Percentiles rank a stretch among this genome's conserved stretches.
Conservation (phyloP, 1,140 invertebrate genomes). For the Zaprionus kolodkinae region DNA sequence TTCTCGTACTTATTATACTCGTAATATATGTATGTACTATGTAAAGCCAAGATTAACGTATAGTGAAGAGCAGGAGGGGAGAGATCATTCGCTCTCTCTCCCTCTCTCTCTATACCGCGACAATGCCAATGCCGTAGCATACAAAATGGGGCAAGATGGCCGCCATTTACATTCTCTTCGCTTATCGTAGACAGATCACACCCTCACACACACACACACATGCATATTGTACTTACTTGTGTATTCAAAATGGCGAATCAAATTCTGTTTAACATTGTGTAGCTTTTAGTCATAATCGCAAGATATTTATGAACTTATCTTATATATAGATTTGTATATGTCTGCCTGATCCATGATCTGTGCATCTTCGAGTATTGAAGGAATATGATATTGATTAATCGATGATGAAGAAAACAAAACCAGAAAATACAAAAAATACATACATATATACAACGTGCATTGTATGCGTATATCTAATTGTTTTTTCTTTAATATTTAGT, state of each 20-base stretch:
- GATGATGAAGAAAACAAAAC: not conserved
- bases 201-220: slow-evolving; percentile 15
- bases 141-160: not conserved
- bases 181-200: slow-evolving; percentile 2
- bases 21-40: not conserved
- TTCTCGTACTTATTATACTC: slow-evolving; percentile 7
- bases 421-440: slow-evolving; percentile 9
- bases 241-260: slow-evolving; percentile 47
- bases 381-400: slow-evolving; percentile 1
- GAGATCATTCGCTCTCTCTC: not conserved
- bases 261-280: slow-evolving; percentile 50
- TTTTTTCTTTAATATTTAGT: slow-evolving; percentile 75
- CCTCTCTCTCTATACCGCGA: not conserved
- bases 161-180: not conserved
- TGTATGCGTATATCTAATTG: slow-evolving; percentile 51
- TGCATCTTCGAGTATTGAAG: not conserved
- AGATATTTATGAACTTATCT: slow-evolving; percentile 2
- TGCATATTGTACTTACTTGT: slow-evolving; percentile 13
- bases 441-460: slow-evolving; percentile 23
- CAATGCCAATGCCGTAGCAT: not conserved
- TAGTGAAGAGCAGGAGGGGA: slow-evolving; percentile 5
- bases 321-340: slow-evolving; percentile 15
- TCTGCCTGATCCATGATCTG: not conserved
- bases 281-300: slow-evolving; percentile 44
- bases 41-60: slow-evolving; percentile 16